These are phyloP conservation scores for Keiferia lycopersicella DNA, from an alignment of 2,888 invertebrate genomes.

Conservation along the genomic window DNA sequence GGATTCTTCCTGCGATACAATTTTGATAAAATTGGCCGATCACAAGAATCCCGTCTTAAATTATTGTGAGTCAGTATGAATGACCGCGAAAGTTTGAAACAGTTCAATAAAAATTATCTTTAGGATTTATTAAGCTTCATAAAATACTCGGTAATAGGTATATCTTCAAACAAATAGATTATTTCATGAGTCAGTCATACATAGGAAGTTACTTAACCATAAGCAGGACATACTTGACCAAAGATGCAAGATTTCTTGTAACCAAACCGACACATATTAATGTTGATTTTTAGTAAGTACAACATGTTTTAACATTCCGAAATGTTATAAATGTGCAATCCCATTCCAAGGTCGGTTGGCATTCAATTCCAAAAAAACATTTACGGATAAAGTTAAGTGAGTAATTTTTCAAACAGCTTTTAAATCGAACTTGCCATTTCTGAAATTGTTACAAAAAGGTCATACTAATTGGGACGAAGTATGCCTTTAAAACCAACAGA, in stretches of 20 bases:
- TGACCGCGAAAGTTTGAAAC: no score
- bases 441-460: conserved; percentile 9
- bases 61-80: no score
- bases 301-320: conserved; percentile 7
- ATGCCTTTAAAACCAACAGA: background rate
- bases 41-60: no score
- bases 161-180: no score
- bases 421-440: background rate
- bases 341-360: background rate
- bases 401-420: conserved; percentile 9
- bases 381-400: conserved; percentile 5
- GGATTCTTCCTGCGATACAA: no score
- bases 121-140: no score
- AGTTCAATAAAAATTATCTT: no score
- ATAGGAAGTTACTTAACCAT: background rate
- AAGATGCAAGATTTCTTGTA: background rate
- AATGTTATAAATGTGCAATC: conserved; percentile 7
- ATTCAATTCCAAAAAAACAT: conserved; percentile 9
- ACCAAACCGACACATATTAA: conserved; percentile 3
- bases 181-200: background rate
- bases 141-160: background rate
- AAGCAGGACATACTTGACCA: background rate
- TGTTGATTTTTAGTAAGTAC: background rate
- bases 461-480: background rate
- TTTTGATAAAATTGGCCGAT: no score